Evolutionary conservation across 2,113 vertebrate species (phyloP), one percentile per base, ranked within the genome.

Genomic region (Parotia lawesii): DNA sequence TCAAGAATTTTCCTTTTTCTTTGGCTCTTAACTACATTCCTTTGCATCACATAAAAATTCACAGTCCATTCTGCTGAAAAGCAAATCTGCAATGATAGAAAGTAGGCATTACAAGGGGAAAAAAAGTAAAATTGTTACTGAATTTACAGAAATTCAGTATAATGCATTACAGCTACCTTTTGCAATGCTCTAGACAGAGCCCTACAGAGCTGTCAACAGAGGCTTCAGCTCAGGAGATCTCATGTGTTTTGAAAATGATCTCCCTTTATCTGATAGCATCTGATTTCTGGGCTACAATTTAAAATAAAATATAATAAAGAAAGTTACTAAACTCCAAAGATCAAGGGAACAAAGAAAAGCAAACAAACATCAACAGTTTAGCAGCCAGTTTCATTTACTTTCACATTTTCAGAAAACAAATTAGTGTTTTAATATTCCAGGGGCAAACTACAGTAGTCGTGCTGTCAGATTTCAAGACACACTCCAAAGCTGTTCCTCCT

Each of bases 291-390:
- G 53, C 44, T 40, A 50, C 15, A n/a, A 50, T 44, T 86, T 84
- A 79, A 91, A 93, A 87, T 28, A 42, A 81, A 83, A 56, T 62
- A 10, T 20, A 70, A 62, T 29, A 73, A 89, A 86, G 65, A 44
- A 86, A 91, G 54, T 80, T 57, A 57, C 66, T 75, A 65, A 56
- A 56, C n/a, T 82, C 23, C 28, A 47, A 81, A 94, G 89, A 86
- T 44, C 62, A 92, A 61, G 50, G 24, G 45, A 66, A 79, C 33
- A 65, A 88, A 60, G 13, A 78, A 92, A 78, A 75, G 57, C 38
- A 79, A 95, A 84, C 38, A 77, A 91, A 86, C 22, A 72, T 37
- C 44, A 94, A 78, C 50, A 94, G 66, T 53, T 92, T 69, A 89
- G 65, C 76, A 87, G 61, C 12, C 61, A 35, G 70, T 82, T 93